A percentile compares a stretch with the other conserved stretches of the same genome.
phyloP scores from a whole-genome alignment of 2,888 invertebrate species.

The Cantharis lateralis region DNA sequence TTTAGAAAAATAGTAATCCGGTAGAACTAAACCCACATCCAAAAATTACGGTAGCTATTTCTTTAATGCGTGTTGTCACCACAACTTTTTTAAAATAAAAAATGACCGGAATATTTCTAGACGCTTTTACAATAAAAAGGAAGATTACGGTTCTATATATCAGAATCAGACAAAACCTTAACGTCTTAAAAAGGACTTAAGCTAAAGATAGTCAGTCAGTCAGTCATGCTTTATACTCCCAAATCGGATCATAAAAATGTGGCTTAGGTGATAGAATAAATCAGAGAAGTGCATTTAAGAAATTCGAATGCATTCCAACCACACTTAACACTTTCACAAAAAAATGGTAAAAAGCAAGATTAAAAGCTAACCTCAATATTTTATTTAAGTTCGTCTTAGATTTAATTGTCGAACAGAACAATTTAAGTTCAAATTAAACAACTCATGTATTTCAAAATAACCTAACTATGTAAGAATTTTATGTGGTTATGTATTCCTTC shows the following conservation, averaged over 20 bases:
- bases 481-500: neutral
- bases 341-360: neutral
- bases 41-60: neutral
- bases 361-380: neutral
- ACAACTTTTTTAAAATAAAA: neutral
- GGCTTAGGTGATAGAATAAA: slow-evolving; percentile 7
- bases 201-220: neutral
- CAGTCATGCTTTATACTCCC: neutral
- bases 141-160: slow-evolving; percentile 17
- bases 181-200: slow-evolving; percentile 8
- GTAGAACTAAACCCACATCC: neutral
- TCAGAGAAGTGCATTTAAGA: neutral
- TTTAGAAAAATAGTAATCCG: neutral
- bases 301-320: slow-evolving; percentile 8
- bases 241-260: slow-evolving; percentile 12
- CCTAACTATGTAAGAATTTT: neutral
- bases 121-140: slow-evolving; percentile 5
- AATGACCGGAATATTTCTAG: neutral
- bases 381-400: neutral
- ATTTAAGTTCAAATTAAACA: neutral
- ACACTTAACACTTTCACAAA: neutral
- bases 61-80: neutral
- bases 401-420: neutral
- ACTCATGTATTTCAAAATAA: neutral
- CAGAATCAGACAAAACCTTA: slow-evolving; percentile 20